phyloP scores from a whole-genome alignment of 2,797 vertebrate species.

The Galaxias olidus region DNA sequence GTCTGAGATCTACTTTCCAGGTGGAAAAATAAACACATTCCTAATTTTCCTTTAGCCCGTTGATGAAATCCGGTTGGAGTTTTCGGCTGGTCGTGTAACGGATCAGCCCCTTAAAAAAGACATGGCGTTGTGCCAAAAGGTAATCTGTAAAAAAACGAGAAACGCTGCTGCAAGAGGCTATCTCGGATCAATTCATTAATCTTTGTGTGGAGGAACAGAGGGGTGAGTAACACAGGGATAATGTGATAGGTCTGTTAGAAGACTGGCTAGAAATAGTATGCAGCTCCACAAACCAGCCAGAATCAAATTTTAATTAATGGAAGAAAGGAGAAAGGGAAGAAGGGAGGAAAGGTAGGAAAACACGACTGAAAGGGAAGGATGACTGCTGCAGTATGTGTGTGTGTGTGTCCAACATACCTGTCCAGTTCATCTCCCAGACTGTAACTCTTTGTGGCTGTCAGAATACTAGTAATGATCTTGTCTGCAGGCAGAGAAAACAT shows the following conservation, averaged over 20 bases:
- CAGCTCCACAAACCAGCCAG: too few relatives aligned
- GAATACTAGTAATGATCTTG: slow-evolving; percentile 60
- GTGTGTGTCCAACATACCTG: slow-evolving; percentile 45
- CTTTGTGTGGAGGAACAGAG: not conserved
- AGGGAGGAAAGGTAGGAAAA: not conserved
- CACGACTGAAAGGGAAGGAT: not conserved
- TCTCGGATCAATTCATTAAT: slow-evolving; percentile 6
- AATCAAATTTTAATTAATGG: not conserved
- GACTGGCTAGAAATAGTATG: too few relatives aligned
- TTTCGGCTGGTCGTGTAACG: slow-evolving; percentile 4
- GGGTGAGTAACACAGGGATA: not conserved
- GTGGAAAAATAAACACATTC: slow-evolving; percentile 44
- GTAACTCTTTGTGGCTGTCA: slow-evolving; percentile 54
- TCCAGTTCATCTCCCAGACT: slow-evolving; percentile 61
- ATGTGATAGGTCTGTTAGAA: not conserved
- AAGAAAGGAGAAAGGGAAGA: not conserved
- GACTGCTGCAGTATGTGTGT: not conserved
- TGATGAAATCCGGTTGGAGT: slow-evolving; percentile 26
- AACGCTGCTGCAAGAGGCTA: not conserved
- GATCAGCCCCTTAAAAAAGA: slow-evolving; percentile 33
- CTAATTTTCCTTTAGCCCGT: slow-evolving; percentile 26
- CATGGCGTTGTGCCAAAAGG: slow-evolving; percentile 13
- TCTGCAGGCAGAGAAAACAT: slow-evolving; percentile 52
- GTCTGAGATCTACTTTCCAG: slow-evolving; percentile 28
- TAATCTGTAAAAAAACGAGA: not conserved